Percentiles rank a stretch among this genome's conserved stretches.
Conservation (phyloP, 2,113 vertebrate genomes). For the Silurus asotus region DNA sequence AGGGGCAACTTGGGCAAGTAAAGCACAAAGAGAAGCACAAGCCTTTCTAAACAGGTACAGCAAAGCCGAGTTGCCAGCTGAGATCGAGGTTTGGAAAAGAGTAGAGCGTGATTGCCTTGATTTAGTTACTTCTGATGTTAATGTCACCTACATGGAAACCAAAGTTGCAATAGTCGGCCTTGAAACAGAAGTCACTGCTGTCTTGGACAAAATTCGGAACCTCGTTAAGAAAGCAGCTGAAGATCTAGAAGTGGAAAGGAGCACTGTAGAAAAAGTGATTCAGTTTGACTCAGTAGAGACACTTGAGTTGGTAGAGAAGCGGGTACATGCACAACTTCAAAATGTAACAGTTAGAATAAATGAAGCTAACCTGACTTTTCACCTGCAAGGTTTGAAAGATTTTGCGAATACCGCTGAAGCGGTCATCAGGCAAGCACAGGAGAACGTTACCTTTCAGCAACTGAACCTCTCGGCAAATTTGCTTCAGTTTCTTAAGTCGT, state of each 20-base stretch:
- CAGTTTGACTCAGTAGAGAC: constrained; percentile 46
- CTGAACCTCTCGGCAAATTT: constrained; percentile 46
- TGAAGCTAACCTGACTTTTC: constrained; percentile 40
- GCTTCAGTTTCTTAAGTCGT: constrained; percentile 48
- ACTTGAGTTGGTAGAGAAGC: constrained; percentile 51
- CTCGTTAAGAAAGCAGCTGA: constrained; percentile 41
- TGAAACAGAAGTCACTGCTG: constrained; percentile 8
- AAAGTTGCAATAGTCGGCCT: constrained; percentile 52
- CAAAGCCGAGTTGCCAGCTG: constrained; percentile 16
- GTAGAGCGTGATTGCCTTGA: constrained; percentile 23
- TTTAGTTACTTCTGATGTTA: constrained; percentile 19
- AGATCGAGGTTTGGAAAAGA: constrained; percentile 56
- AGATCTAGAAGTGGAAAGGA: constrained; percentile 52
- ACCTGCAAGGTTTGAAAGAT: constrained; percentile 53
- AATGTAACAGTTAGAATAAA: constrained; percentile 48
- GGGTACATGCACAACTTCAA: constrained; percentile 40
- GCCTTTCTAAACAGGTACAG: constrained; percentile 46
- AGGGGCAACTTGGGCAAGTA: constrained; percentile 55
- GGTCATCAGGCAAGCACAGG: constrained; percentile 39
- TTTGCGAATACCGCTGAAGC: constrained; percentile 47
- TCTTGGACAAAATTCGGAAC: constrained; percentile 37
- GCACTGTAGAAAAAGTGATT: constrained; percentile 51
- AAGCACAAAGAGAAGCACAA: constrained; percentile 39
- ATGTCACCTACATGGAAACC: constrained; percentile 37
- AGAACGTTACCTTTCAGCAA: constrained; percentile 38